Evolutionary conservation across 2,888 invertebrate species (phyloP).

Genomic region (Acanthosepion lycidas): DNA sequence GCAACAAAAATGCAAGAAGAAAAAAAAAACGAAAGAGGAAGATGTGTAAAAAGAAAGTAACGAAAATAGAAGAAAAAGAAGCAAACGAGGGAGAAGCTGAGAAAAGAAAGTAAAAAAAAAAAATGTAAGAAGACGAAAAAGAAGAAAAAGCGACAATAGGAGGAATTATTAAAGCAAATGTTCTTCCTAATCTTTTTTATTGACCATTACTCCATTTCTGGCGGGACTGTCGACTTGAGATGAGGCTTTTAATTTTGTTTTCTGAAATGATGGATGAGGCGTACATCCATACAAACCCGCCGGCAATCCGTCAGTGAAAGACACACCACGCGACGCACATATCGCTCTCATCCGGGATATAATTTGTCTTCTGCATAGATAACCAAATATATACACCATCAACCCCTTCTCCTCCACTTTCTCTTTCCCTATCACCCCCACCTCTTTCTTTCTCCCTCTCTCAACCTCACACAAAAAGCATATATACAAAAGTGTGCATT

Average conservation of each 20-base stretch:
- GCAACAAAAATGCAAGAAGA: neutral
- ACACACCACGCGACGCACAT: neutral
- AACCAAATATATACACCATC: neutral
- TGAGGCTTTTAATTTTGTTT: neutral
- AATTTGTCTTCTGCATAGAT: neutral
- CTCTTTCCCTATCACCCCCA: too few species aligned
- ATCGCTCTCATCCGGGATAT: neutral
- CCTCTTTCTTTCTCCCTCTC: too few species aligned
- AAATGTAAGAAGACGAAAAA: too few species aligned
- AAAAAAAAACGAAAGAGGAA: neutral
- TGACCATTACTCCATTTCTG: neutral
- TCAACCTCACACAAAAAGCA: too few species aligned
- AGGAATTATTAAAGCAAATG: neutral
- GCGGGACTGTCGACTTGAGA: neutral
- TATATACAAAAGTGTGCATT: too few species aligned
- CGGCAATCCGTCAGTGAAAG: neutral
- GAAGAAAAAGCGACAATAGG: neutral
- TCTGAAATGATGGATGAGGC: neutral
- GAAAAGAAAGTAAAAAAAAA: neutral
- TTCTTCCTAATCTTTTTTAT: neutral
- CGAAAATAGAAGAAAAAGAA: neutral
- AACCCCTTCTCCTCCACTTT: neutral
- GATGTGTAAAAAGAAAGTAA: neutral
- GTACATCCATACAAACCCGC: neutral
- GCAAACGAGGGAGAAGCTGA: accelerated